Conservation (phyloP, 2,888 invertebrate species). For the Orchesellides sinensis region DNA sequence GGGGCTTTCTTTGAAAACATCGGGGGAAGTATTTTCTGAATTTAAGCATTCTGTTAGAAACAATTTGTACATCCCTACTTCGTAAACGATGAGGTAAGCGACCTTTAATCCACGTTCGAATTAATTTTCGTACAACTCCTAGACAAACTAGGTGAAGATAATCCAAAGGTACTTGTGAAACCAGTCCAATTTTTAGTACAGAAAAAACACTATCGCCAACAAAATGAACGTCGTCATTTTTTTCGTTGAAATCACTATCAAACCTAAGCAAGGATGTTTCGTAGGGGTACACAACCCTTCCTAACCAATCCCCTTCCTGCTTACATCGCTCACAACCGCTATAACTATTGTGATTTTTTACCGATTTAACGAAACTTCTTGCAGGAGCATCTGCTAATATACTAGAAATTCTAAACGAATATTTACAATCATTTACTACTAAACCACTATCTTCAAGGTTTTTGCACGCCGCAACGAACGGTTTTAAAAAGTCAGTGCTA, state of each 20-base stretch:
- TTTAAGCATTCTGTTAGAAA: not conserved
- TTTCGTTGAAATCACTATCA: not conserved
- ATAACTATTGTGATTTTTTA: conserved; percentile 44
- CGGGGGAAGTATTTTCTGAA: not conserved
- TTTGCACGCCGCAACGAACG: not conserved
- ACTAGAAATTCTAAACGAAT: conserved; percentile 26
- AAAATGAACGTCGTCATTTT: not conserved
- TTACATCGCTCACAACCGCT: conserved; percentile 8
- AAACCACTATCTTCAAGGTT: not conserved
- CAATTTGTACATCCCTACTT: not conserved
- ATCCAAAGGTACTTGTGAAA: not conserved
- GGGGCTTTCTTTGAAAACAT: conserved; percentile 44
- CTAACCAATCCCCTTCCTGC: not conserved
- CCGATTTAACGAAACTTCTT: conserved; percentile 44
- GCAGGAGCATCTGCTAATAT: conserved; percentile 61
- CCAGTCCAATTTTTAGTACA: not conserved
- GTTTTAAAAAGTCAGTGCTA: not conserved
- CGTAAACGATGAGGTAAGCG: not conserved
- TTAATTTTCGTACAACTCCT: not conserved
- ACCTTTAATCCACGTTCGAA: not conserved
- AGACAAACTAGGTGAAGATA: conserved; percentile 5
- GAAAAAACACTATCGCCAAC: not conserved
- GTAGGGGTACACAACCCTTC: conserved; percentile 8
- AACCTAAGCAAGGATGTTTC: not conserved
- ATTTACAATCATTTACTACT: not conserved